phyloP scores from a whole-genome alignment of 2,888 invertebrate genomes.

The Mechanitis messenoides region DNA sequence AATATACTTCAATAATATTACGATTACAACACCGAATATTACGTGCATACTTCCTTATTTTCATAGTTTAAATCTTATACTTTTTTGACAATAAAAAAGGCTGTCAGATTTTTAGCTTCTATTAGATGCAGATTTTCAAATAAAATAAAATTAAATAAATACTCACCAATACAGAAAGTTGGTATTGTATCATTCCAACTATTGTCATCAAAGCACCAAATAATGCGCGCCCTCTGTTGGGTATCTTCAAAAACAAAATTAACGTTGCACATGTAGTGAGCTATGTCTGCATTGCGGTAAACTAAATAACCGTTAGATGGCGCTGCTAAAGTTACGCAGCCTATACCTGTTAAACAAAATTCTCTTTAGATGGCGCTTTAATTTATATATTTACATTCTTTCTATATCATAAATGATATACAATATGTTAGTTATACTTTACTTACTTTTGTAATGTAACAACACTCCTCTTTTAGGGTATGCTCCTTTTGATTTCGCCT shows the following conservation, averaged over 20 bases:
- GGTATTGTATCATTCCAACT: slow-evolving; percentile 80
- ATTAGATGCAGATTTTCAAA: too few relatives aligned
- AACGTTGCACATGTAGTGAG: slow-evolving; percentile 82
- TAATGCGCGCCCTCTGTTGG: slow-evolving; percentile 74
- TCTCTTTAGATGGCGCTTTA: slow-evolving; percentile 23
- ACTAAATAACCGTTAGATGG: slow-evolving; percentile 83
- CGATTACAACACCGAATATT: too few relatives aligned
- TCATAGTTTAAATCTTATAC: too few relatives aligned
- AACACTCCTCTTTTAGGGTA: slow-evolving; percentile 80
- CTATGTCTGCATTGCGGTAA: slow-evolving; percentile 79
- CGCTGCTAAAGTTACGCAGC: slow-evolving; percentile 79
- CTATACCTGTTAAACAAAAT: slow-evolving; percentile 72
- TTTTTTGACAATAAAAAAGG: too few relatives aligned
- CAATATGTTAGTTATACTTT: too few relatives aligned
- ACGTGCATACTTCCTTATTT: too few relatives aligned
- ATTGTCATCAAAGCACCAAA: slow-evolving; percentile 80
- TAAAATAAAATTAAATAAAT: background rate
- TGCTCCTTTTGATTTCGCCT: slow-evolving; percentile 67
- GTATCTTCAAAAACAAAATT: slow-evolving; percentile 83
- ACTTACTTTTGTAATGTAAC: slow-evolving; percentile 79
- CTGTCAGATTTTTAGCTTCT: background rate
- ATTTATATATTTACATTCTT: background rate
- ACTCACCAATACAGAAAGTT: slow-evolving; percentile 79
- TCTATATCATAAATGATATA: background rate
- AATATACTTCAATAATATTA: too few relatives aligned